These are phyloP conservation scores for Strongylocentrotus purpuratus DNA, from an alignment of 35 echinoderm and acorn worm genomes.

Conservation along the genomic window DNA sequence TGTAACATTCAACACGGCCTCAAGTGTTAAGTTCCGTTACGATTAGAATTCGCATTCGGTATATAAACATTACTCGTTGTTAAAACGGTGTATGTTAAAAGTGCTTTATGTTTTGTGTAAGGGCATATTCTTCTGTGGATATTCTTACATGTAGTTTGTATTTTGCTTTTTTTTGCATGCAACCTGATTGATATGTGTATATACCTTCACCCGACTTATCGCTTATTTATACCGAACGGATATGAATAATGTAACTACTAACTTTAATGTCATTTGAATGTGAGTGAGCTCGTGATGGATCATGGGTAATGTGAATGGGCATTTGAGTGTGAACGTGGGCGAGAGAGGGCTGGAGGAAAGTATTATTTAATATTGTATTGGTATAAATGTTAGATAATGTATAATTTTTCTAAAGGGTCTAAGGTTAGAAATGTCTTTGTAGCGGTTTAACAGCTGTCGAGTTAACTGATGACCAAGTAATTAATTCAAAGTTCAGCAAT, in stretches of 20 bases:
- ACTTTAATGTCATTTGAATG: not conserved
- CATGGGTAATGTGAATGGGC: not conserved
- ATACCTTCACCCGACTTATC: not conserved
- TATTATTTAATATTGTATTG: not conserved
- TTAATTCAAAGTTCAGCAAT: no score
- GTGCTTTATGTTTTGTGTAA: constrained; percentile 30
- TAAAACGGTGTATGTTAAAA: not conserved
- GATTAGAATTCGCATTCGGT: no score
- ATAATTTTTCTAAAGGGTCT: not conserved
- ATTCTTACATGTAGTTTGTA: constrained; percentile 17
- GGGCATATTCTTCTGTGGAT: not conserved
- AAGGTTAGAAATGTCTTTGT: no score
- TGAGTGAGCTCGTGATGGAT: not conserved
- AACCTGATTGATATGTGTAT: not conserved
- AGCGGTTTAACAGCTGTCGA: no score
- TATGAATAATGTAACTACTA: not conserved
- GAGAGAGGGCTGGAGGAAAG: not conserved
- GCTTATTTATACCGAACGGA: not conserved
- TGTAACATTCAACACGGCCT: no score
- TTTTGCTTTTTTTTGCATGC: constrained; percentile 9
- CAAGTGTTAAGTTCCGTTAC: no score
- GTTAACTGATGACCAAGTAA: no score
- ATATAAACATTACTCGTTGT: no score
- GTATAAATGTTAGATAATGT: not conserved
- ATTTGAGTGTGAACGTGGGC: not conserved